Percentiles rank a stretch among this genome's conserved stretches.
Evolutionary conservation across 2,113 vertebrate species (phyloP).

Genomic region (Nycticorax nycticorax): DNA sequence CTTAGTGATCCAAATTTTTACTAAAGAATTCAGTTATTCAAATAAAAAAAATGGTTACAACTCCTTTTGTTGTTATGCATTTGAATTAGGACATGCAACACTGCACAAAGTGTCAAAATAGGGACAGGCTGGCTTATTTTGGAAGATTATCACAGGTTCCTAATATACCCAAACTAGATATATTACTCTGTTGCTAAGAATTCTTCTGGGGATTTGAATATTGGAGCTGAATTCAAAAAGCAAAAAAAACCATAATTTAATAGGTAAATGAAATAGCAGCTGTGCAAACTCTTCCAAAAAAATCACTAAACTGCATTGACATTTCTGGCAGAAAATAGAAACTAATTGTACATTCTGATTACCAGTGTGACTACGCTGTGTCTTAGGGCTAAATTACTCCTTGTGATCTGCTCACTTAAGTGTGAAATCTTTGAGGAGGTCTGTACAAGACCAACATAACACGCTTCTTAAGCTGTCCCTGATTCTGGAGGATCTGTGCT

Average conservation of each 20-base stretch:
- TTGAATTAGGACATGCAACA: not conserved
- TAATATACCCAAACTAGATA: not conserved
- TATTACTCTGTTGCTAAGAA: not conserved
- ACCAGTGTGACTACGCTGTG: not conserved
- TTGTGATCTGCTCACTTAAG: not conserved
- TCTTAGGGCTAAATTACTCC: constrained; percentile 5
- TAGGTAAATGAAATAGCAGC: not conserved
- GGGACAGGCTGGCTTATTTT: not conserved
- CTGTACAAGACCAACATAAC: not conserved
- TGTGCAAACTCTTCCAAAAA: not conserved
- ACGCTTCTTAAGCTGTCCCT: not conserved
- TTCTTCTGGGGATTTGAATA: not conserved
- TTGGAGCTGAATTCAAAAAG: not conserved
- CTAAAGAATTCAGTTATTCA: not conserved
- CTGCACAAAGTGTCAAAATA: not conserved
- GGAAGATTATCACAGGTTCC: not conserved
- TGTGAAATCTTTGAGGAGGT: not conserved
- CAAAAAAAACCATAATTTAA: not conserved
- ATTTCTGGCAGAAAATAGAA: constrained; percentile 19
- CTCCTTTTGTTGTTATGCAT: not conserved
- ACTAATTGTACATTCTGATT: constrained; percentile 15
- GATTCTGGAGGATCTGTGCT: not conserved
- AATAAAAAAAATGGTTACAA: not conserved
- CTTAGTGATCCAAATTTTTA: not conserved
- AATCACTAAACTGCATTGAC: not conserved